phyloP scores from a whole-genome alignment of 37 sponge, comb jelly and placozoan species.

The Dysidea cf. avara region DNA sequence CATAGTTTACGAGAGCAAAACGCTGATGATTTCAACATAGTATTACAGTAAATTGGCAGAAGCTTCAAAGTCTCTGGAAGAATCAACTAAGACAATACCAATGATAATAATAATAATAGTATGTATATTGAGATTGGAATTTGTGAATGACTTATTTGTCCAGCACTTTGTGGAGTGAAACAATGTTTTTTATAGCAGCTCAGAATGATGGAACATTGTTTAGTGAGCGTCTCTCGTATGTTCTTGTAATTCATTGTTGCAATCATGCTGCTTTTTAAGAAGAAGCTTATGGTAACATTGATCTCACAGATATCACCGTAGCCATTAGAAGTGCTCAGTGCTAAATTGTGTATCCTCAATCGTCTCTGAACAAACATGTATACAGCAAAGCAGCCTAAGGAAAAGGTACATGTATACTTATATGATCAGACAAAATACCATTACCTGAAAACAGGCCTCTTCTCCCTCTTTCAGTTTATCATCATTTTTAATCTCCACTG shows the following conservation, averaged over 20 bases:
- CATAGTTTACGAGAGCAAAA: slow-evolving; percentile 65
- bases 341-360: slow-evolving; percentile 90
- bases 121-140: too few species aligned
- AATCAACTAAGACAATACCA: slow-evolving; percentile 83
- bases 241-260: slow-evolving; percentile 56
- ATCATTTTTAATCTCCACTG: slow-evolving; percentile 96
- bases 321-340: slow-evolving; percentile 70
- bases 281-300: slow-evolving; percentile 76
- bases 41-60: slow-evolving; percentile 93
- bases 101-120: too few species aligned
- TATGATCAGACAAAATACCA: too few species aligned
- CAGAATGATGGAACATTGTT: slow-evolving; percentile 81
- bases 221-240: slow-evolving; percentile 61
- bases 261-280: slow-evolving; percentile 82
- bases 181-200: slow-evolving; percentile 97
- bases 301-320: slow-evolving; percentile 85
- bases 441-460: slow-evolving; percentile 81
- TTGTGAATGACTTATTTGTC: slow-evolving; percentile 48
- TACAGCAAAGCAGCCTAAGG: slow-evolving; percentile 95
- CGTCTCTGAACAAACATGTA: slow-evolving; percentile 81
- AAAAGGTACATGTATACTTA: too few species aligned
- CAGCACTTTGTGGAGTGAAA: slow-evolving; percentile 77
- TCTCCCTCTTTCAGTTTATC: slow-evolving; percentile 91
- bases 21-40: slow-evolving; percentile 77
- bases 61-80: slow-evolving; percentile 95